These are phyloP conservation scores for Rhamphomyia laevipes DNA, from an alignment of 2,888 invertebrate species.

Conservation along the genomic window DNA sequence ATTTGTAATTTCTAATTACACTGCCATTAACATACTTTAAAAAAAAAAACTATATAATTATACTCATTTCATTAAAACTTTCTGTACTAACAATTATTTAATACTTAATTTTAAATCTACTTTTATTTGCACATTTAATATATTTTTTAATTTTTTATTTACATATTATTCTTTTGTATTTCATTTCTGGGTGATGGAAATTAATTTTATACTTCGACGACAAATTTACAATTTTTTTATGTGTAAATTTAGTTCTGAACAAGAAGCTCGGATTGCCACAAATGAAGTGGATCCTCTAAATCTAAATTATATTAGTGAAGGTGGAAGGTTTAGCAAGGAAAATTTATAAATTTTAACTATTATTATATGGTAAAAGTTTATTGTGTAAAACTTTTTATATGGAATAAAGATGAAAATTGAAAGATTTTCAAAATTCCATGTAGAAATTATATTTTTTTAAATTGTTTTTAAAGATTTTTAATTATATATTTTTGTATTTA, in stretches of 20 bases:
- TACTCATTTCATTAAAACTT: too few relatives aligned
- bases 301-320: too few relatives aligned
- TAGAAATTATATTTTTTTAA: too few relatives aligned
- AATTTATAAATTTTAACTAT: background rate
- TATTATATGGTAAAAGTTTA: background rate
- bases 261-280: conserved; percentile 1
- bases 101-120: conserved; percentile 1
- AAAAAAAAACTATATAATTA: too few relatives aligned
- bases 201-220: background rate
- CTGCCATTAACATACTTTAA: conserved; percentile 4
- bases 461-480: too few relatives aligned
- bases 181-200: background rate
- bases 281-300: conserved; percentile 4
- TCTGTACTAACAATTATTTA: conserved; percentile 7
- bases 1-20: background rate
- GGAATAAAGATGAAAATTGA: background rate
- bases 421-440: too few relatives aligned
- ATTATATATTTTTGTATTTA: too few relatives aligned
- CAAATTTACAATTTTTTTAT: background rate
- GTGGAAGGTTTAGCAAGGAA: background rate
- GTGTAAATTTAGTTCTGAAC: background rate
- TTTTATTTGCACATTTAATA: too few relatives aligned
- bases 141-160: background rate
- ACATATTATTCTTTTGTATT: background rate
- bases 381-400: background rate